Conservation (phyloP, 2,797 vertebrate species). For the Syngnathus rostellatus region DNA sequence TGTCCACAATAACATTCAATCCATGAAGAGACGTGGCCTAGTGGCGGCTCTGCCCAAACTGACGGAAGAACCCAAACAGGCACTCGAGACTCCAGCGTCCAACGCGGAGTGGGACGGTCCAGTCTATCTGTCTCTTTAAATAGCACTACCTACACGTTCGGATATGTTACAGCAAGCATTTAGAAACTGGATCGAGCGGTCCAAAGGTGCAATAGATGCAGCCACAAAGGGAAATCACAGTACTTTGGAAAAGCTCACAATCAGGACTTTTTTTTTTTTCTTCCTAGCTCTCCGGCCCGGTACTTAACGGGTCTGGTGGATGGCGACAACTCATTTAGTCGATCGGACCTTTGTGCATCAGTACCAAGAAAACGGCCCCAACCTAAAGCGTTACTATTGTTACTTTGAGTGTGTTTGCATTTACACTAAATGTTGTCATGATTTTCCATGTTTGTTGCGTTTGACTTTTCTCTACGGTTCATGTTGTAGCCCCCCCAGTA, state of each 20-base stretch:
- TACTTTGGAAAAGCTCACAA: neutral
- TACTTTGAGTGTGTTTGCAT: too few species aligned
- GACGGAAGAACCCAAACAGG: conserved; percentile 15
- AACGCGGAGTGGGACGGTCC: conserved; percentile 57
- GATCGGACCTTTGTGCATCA: too few species aligned
- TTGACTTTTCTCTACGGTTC: neutral
- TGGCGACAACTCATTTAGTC: too few species aligned
- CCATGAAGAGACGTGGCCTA: conserved; percentile 51
- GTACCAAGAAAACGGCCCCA: too few species aligned
- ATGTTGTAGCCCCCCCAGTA: neutral
- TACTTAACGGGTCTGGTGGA: too few species aligned
- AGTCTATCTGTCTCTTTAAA: conserved; percentile 63
- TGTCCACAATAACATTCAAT: conserved; percentile 66
- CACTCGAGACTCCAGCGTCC: conserved; percentile 34
- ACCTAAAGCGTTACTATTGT: too few species aligned
- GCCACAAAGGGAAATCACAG: neutral
- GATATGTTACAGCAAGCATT: neutral
- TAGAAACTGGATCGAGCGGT: neutral
- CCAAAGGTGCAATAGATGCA: neutral
- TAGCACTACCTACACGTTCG: conserved; percentile 13
- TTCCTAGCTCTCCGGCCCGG: too few species aligned
- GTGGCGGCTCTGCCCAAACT: conserved; percentile 28
- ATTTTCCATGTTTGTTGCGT: too few species aligned
- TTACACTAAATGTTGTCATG: too few species aligned
- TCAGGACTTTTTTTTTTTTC: neutral